Percentiles rank a stretch among this genome's conserved stretches.
phyloP scores from a whole-genome alignment of 2,113 vertebrate genomes.

The Oostethus manadensis region DNA sequence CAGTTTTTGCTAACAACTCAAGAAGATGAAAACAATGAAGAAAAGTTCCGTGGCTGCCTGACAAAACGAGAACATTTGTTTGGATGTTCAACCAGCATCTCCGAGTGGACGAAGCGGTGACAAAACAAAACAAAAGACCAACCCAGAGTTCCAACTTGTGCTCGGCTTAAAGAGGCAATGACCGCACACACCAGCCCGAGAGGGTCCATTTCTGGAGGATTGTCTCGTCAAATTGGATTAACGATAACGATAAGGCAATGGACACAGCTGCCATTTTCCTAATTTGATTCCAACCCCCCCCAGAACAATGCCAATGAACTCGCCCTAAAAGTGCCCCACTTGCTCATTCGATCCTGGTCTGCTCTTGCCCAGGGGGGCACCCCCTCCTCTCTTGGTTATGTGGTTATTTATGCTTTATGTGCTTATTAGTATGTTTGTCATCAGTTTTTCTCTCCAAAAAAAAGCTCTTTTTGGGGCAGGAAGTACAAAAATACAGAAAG shows the following conservation, averaged over 20 bases:
- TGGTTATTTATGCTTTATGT: slow-evolving; percentile 37
- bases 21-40: too few relatives aligned
- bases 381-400: slow-evolving; percentile 22
- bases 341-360: slow-evolving; percentile 60
- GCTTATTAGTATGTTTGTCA: slow-evolving; percentile 10
- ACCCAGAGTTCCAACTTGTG: slow-evolving; percentile 17
- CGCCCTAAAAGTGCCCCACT: slow-evolving; percentile 58
- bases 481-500: too few relatives aligned
- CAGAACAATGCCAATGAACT: slow-evolving; percentile 64
- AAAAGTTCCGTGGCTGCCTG: too few relatives aligned
- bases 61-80: too few relatives aligned
- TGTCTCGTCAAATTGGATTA: slow-evolving; percentile 68
- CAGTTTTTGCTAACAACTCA: too few relatives aligned
- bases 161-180: slow-evolving; percentile 22
- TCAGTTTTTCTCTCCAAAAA: too few relatives aligned
- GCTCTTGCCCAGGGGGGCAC: slow-evolving; percentile 20
- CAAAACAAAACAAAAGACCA: too few relatives aligned
- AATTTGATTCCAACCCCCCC: slow-evolving; percentile 61
- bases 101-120: slow-evolving; percentile 9
- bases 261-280: slow-evolving; percentile 68
- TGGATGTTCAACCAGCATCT: too few relatives aligned
- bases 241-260: slow-evolving; percentile 63
- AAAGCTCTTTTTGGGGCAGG: too few relatives aligned
- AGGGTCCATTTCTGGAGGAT: slow-evolving; percentile 57
- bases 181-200: slow-evolving; percentile 31